Base-by-base conservation (phyloP, 2,113 vertebrate genomes). In the Cacatua alba region DNA sequence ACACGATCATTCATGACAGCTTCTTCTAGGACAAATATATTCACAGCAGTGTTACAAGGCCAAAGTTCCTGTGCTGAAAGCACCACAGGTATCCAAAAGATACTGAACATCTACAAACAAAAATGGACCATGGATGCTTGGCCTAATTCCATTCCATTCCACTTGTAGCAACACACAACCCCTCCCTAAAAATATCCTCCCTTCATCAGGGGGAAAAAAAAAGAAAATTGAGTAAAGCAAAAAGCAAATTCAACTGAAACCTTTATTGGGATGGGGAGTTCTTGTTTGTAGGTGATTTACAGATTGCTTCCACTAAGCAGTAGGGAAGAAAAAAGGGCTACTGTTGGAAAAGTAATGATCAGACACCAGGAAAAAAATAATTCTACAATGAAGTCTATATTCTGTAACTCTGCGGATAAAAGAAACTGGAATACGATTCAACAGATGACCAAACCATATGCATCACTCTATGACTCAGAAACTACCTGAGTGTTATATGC, bases 221-320 rank as follows among this genome's bases (percentile, higher is more conserved):
- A 76, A 64, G 19, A 23, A n/a, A 37, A 48, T 2, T 2, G 4
- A 89, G 16, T 33, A 63, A 83, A 72, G 26, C 24, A 64, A 94
- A 63, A 86, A 72, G 31, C 24, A 60, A 94, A 85, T 10, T 79
- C 53, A 78, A 13, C 13, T 4, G 4, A 71, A 81, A 84, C 19
- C 70, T 49, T 84, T 65, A 48, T 2, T 74, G 72, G 57, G 37
- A 65, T 28, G 68, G 39, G 31, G 46, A 94, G 26, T 15, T 89
- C 46, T 67, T 93, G 35, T 62, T 69, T 69, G 29, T 43, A 68
- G 16, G 70, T 89, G 77, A 95, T 95, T 90, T 94, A 93, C 88
- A 89, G 77, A 41, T 95, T 84, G n/a, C 64, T 95, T 94, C 69
- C 29, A 28, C 29, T 48, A 35, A 90, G 82, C 19, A 65, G 71